A percentile compares a stretch with the other conserved stretches of the same genome.
Conservation (phyloP, 2,113 vertebrate genomes). For the Leptocoma aspasia region DNA sequence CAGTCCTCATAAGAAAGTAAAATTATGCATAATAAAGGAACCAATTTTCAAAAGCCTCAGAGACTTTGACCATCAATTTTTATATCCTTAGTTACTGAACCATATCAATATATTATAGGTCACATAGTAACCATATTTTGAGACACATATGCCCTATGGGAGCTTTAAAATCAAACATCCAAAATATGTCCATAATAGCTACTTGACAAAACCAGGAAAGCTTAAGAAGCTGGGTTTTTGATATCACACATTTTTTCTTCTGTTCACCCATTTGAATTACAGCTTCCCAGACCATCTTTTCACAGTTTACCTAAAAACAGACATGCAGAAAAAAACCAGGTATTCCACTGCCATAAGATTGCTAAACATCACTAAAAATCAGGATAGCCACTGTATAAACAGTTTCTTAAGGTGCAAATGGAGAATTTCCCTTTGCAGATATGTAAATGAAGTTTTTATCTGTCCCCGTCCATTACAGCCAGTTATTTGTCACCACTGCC, state of each 20-base stretch:
- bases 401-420: not conserved
- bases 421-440: not conserved
- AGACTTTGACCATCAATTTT: not conserved
- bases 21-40: not conserved
- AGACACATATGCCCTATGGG: not conserved
- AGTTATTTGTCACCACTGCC: not conserved
- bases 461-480: fast-evolving
- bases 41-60: not conserved
- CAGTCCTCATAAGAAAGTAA: not conserved
- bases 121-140: not conserved
- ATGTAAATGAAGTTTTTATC: not conserved
- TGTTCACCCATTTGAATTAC: not conserved
- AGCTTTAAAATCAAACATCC: not conserved
- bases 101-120: not conserved
- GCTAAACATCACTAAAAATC: not conserved
- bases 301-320: not conserved
- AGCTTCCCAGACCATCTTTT: not conserved
- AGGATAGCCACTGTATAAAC: not conserved
- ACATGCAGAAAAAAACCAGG: not conserved
- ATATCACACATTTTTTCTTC: not conserved
- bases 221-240: not conserved
- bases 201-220: not conserved
- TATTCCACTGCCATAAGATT: not conserved
- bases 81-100: not conserved
- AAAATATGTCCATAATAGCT: not conserved